Evolutionary conservation across 2,888 invertebrate species (phyloP), one percentile per base, ranked within the genome.

Genomic region (Aethes cnicana): DNA sequence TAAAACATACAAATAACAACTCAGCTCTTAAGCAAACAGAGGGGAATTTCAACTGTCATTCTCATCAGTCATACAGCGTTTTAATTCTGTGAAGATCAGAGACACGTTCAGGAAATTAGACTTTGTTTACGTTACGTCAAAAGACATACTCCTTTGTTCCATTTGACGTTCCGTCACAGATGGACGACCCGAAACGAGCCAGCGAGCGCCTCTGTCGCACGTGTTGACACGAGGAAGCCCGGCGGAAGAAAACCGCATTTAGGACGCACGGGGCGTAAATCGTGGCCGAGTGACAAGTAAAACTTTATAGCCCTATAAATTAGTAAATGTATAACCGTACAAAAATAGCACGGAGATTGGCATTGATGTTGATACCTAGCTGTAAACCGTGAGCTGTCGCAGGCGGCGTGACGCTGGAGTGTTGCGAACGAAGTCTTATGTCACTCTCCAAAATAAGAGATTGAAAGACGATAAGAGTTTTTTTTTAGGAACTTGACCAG

Each of bases 241-340:
- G 79, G 81, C 82, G 83, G 86, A 85, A 83, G 87, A 85, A n/a
- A 81, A 85, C 85, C 84, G 68, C 88, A 89, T 88, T 81, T 75
- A 78, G 87, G 84, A 77, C 87, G 82, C 70, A 67, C 75, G 64
- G 68, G 56, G 66, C 86, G 76, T 88, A 88, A 88, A 89, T 84
- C 79, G 78, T 69, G 71, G 56, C 63, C 77, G 84, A 88, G 86
- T 89, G 88, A 89, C 88, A 89, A 84, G 83, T 81, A 75, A 84
- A 84, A 85, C 75, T 88, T 88, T 89, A 88, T 84, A 69, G 81
- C 75, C 72, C 81, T 76, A 83, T 88, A 87, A 88, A 89, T 84
- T 83, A 76, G 76, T 77, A 73, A 73, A 82, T 78, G 75, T 77
- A 82, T 78, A 77, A 74, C 69, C 65, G 68, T 64, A 75, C 81